Evolutionary conservation across 2,797 vertebrate genomes (phyloP), one percentile per base, ranked within the genome.

Genomic region (Melanotaenia pygmaea): DNA sequence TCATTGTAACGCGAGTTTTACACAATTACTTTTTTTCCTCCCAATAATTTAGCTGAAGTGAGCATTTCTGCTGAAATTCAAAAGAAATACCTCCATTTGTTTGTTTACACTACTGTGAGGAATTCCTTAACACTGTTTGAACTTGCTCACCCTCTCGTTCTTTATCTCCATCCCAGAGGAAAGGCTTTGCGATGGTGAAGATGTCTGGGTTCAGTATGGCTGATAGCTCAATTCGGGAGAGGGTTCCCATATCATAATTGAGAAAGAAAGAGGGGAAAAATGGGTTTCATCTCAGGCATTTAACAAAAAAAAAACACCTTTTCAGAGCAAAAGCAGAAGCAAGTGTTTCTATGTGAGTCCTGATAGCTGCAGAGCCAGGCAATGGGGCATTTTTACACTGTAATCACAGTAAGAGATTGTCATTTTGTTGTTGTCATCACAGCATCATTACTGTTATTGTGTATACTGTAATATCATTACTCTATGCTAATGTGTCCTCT

Each of bases 201-300:
- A 90, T 88, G 90, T 87, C 90, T 89, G 86, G 77, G 67, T 77
- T 78, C 67, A 56, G 72, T 38, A 20, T 54, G 81, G 74, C 82
- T 86, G 88, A 89, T 88, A 86, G 86, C 86, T 89, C 86, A 86
- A 82, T 86, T 88, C 84, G 74, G 80, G 83, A 80, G 80, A 88
- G 74, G 78, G 77, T 83, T 87, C 76, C 86, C 81, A 70, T 89
- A 85, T 87, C 76, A 85, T 86, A 83, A 88, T 86, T 73, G 79
- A 86, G 85, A 80, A 79, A 74, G 50, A 18, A 37, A 45, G 34
- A 0, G 18, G 14, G 37, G 69, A 43, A 45, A 56, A 79, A 82
- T 76, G 81, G 74, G 80, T 85, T 87, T 80, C 13, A 47, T 70
- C 77, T 67, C 68, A 64, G 72, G 67, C 64, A 24, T 59, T 50